Base-by-base conservation (phyloP, 2,113 vertebrate species). In the Camelus dromedarius region DNA sequence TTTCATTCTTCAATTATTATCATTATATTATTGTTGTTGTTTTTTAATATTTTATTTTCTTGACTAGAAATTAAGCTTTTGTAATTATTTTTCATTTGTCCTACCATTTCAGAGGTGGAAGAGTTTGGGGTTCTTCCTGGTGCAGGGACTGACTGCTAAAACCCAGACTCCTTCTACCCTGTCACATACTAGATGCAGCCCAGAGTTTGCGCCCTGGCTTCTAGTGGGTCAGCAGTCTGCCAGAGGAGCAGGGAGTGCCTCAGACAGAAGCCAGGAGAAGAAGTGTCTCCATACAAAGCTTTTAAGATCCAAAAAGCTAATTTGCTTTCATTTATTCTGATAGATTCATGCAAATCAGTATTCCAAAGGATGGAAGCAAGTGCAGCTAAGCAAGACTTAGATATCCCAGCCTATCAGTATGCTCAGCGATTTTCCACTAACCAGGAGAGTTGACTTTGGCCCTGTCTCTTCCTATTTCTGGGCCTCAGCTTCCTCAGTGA, bases 51-150 rank as follows among this genome's bases (percentile, higher is more conserved):
- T 98, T 98, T 98, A 93, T 98, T 98, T 98, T 97, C 96, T 98
- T 97, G 89, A 96, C 84, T 98, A 99, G 98, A 95, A 98, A 97
- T 96, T 98, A 98, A 98, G 97, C 96, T 97, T 98, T 98, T 98
- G 58, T 98, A 97, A 96, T 95, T 95, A 73, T 95, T 98, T 98
- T 2, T 73, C 87, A 56, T 26, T 94, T 97, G 97, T 98, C 98
- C 96, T 98, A 96, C 96, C 83, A 96, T 96, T 97, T 98, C 89
- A 97, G 60, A 96, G 72, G 81, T 79, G 60, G 75, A 89, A 89
- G 54, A 62, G n/a, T 89, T 97, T 76, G 77, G 95, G 30, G 38
- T 89, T 90, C 66, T 95, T 86, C 73, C 52, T 48, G 52, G 50
- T 91, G 58, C 77, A 93, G 76, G 81, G 75, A 69, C 32, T 14